Conservation (phyloP, 2,797 vertebrate species). For the Antennarius maculatus region DNA sequence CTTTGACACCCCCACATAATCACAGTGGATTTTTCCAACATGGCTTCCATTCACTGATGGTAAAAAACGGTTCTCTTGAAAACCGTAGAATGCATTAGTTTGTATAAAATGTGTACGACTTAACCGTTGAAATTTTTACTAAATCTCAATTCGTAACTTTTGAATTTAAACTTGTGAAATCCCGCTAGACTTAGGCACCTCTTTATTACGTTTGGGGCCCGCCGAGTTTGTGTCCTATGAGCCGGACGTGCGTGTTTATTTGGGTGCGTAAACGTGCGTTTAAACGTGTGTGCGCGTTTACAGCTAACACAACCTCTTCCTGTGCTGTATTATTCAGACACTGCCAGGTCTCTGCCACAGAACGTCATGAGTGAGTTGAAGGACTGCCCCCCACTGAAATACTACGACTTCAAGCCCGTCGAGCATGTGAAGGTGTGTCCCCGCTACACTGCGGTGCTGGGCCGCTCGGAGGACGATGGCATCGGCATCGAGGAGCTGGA, state of each 20-base stretch:
- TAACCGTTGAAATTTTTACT: rapidly evolving
- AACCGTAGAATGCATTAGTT: not conserved
- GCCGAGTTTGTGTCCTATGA: conserved; percentile 9
- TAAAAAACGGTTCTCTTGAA: conserved; percentile 70
- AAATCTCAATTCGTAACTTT: rapidly evolving
- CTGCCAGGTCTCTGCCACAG: conserved; percentile 14
- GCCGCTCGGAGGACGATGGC: conserved; percentile 96
- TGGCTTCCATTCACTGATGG: conserved; percentile 78
- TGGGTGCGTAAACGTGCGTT: not conserved
- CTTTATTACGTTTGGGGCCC: conserved; percentile 35
- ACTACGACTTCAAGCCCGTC: conserved; percentile 98
- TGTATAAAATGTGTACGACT: rapidly evolving
- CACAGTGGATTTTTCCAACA: conserved; percentile 73
- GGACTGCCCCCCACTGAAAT: conserved; percentile 95
- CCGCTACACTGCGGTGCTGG: conserved; percentile 93
- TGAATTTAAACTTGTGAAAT: rapidly evolving
- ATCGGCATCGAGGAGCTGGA: conserved; percentile 98
- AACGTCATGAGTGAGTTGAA: conserved; percentile 94
- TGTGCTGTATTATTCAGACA: conserved; percentile 6
- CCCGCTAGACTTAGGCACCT: not conserved
- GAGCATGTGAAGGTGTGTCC: conserved; percentile 96
- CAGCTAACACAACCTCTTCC: not conserved
- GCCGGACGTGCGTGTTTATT: conserved; percentile 11
- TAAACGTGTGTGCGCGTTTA: not conserved
- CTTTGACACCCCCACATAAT: not conserved